Base-by-base conservation (phyloP, 2,888 invertebrate genomes). In the Yponomeuta cagnagella region DNA sequence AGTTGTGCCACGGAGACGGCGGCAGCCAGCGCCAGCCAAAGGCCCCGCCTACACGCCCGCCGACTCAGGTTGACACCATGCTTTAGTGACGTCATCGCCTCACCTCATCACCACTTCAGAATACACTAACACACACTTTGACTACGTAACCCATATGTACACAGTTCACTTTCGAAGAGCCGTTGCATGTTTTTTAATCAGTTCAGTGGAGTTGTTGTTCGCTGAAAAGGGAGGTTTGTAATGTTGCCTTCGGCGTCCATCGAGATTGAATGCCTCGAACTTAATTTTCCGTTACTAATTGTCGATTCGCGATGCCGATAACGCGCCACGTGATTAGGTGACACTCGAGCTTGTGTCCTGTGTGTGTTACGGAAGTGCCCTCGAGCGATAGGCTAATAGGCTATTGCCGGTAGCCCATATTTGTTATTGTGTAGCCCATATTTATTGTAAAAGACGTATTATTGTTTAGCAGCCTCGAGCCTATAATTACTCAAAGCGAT, bases 61-160 rank as follows among this genome's bases (percentile, higher is more conserved):
- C 95, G 89, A 77, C 95, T 95, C 79, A 95, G 86, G 85, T 95
- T 95, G 80, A 95, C 95, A 81, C 95, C 94, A 86, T 95, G 95
- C 86, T 93, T 91, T 81, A 95, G 84, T 73, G 94, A 92, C 82
- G 93, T 93, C 94, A 93, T 93, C 68, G 71, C 74, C 75, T 74
- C 76, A 78, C 75, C 77, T 73, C 65, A 65, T 80, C 48, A 63
- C 65, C 52, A 58, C 52, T 58, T 58, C 66, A 52, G 12, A 4
- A 69, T 48, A 37, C 52, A 48, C 48, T 15, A 48, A 66, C 68
- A 70, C 73, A 66, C 70, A n/a, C 30, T 30, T 43, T 9, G 43
- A 43, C 69, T 33, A 58, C 69, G 2, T 48, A 30, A 12, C 30
- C 52, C 37, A 67, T 33, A 67, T 33, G 30, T n/a, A 70, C 71